phyloP scores from a whole-genome alignment of 2,888 invertebrate species.

The Papilio demoleus region DNA sequence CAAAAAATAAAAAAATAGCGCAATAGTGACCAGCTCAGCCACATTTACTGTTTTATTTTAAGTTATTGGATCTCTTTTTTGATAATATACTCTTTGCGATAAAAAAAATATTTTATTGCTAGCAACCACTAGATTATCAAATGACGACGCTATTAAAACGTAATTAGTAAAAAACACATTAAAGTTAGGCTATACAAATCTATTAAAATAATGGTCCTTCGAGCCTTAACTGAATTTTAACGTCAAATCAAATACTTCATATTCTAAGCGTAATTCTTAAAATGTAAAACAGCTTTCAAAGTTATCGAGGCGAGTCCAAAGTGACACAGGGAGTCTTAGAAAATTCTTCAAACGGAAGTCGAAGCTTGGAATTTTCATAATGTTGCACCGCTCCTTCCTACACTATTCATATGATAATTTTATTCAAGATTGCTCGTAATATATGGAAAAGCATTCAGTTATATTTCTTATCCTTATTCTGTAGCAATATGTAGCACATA shows the following conservation, averaged over 20 bases:
- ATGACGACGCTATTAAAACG: too few relatives aligned
- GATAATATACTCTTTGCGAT: too few relatives aligned
- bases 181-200: not conserved
- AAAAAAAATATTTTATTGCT: too few relatives aligned
- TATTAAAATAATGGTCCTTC: not conserved
- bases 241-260: not conserved
- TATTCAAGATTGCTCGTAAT: slow-evolving; percentile 54
- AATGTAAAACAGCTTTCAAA: slow-evolving; percentile 37
- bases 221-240: not conserved
- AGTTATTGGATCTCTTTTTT: too few relatives aligned
- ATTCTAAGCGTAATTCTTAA: slow-evolving; percentile 16
- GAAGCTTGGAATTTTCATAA: slow-evolving; percentile 79
- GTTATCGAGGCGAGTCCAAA: slow-evolving; percentile 46
- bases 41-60: too few relatives aligned
- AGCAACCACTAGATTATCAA: too few relatives aligned
- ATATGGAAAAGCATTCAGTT: slow-evolving; percentile 51
- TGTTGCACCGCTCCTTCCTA: slow-evolving; percentile 55
- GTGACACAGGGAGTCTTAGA: slow-evolving; percentile 65
- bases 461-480: not conserved
- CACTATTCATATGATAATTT: slow-evolving; percentile 80
- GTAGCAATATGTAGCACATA: too few relatives aligned
- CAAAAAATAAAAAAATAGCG: too few relatives aligned
- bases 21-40: too few relatives aligned
- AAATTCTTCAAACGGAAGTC: slow-evolving; percentile 77
- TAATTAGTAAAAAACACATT: too few relatives aligned